Conservation (phyloP, 1,140 invertebrate genomes). For the Protaetia brevitarsis region DNA sequence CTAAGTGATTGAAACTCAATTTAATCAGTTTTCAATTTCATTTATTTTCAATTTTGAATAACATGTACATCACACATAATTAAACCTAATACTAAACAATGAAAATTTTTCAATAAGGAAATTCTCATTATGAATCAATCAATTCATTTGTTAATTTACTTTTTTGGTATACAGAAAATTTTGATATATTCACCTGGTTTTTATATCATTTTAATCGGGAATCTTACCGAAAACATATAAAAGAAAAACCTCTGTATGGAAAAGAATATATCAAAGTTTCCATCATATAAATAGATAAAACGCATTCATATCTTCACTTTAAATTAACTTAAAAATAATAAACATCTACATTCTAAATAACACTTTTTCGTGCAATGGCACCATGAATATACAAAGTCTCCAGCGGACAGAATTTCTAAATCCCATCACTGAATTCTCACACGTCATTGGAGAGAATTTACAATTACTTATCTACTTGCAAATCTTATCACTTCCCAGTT, state of each 20-base stretch:
- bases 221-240: conserved; percentile 1
- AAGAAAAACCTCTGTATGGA: neutral
- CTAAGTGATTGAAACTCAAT: conserved; percentile 32
- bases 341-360: conserved; percentile 44
- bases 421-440: conserved; percentile 43
- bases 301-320: conserved; percentile 35
- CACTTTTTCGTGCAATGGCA: conserved; percentile 44
- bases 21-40: conserved; percentile 38
- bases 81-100: conserved; percentile 44
- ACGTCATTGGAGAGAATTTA: conserved; percentile 1
- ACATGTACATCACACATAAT: conserved; percentile 51
- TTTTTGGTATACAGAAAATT: conserved; percentile 45
- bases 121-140: conserved; percentile 1
- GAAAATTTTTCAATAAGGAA: conserved; percentile 27
- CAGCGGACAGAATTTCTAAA: conserved; percentile 45
- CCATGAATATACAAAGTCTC: conserved; percentile 28
- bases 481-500: neutral
- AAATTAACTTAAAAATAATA: conserved; percentile 36
- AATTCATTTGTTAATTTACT: too few relatives aligned
- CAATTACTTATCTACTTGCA: neutral
- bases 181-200: conserved; percentile 40
- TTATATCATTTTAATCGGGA: too few relatives aligned
- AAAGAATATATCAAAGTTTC: conserved; percentile 44
- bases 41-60: conserved; percentile 51
- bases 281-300: conserved; percentile 38